A percentile compares a stretch with the other conserved stretches of the same genome.
phyloP scores from a whole-genome alignment of 2,113 vertebrate species.

The Pleuronectes platessa region DNA sequence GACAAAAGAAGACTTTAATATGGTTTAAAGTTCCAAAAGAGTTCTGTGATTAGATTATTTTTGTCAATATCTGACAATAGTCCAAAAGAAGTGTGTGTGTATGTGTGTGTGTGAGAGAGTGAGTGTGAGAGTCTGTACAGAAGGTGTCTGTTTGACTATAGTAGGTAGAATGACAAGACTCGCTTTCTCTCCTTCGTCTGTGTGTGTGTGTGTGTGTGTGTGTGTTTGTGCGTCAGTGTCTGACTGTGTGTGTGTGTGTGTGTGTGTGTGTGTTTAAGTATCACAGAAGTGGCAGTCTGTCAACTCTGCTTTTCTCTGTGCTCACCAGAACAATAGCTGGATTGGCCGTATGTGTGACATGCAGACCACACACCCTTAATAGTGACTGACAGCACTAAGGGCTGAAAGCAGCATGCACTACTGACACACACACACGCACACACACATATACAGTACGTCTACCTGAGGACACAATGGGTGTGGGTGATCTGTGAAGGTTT shows the following conservation, averaged over 20 bases:
- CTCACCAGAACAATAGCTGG: constrained; percentile 91
- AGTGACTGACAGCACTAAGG: constrained; percentile 86
- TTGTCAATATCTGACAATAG: background rate
- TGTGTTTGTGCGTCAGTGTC: constrained; percentile 16
- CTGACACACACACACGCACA: constrained; percentile 40
- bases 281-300: constrained; percentile 93
- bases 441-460: constrained; percentile 37
- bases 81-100: constrained; percentile 1
- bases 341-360: constrained; percentile 87
- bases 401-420: constrained; percentile 69
- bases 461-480: constrained; percentile 69
- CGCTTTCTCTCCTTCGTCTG: background rate
- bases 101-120: background rate
- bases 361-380: constrained; percentile 85
- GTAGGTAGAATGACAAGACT: constrained; percentile 32
- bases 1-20: background rate
- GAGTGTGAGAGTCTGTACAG: background rate
- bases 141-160: constrained; percentile 19
- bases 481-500: constrained; percentile 56
- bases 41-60: background rate
- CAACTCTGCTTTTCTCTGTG: constrained; percentile 93
- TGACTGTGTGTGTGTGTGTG: constrained; percentile 39
- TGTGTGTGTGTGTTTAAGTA: constrained; percentile 82
- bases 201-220: constrained; percentile 14
- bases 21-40: background rate